Evolutionary conservation across 2,888 invertebrate genomes (phyloP).

Genomic region (Latrodectus hesperus): DNA sequence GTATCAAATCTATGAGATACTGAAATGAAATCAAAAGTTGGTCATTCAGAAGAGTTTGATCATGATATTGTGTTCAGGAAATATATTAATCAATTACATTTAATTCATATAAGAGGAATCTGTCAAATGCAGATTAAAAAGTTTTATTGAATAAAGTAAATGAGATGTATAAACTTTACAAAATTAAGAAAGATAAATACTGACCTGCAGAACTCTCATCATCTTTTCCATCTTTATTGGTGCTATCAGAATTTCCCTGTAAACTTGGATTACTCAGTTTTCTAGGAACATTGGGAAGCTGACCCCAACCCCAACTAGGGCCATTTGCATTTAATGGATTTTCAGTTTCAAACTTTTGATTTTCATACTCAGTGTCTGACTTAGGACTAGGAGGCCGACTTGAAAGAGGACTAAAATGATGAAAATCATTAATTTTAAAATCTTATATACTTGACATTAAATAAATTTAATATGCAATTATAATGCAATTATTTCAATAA

Average conservation of each 20-base stretch:
- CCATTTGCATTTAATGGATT: constrained; percentile 72
- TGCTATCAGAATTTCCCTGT: neutral
- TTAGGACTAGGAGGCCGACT: constrained; percentile 89
- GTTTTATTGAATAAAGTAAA: too few relatives aligned
- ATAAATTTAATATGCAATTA: neutral
- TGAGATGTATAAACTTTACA: neutral
- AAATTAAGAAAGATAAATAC: neutral
- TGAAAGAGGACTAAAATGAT: constrained; percentile 73
- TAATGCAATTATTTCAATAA: too few relatives aligned
- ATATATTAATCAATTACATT: too few relatives aligned
- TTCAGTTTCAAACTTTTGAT: constrained; percentile 70
- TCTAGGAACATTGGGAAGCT: constrained; percentile 81
- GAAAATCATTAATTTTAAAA: neutral
- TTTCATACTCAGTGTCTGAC: constrained; percentile 95
- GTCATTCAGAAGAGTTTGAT: too few relatives aligned
- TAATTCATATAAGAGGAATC: too few relatives aligned
- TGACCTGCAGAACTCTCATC: constrained; percentile 40
- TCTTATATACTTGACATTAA: neutral
- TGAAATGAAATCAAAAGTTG: too few relatives aligned
- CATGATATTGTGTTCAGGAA: too few relatives aligned
- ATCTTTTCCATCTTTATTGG: constrained; percentile 39
- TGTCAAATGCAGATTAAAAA: too few relatives aligned
- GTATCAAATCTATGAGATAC: too few relatives aligned
- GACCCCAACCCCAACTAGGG: constrained; percentile 88
- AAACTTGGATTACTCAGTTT: constrained; percentile 33